phyloP scores from a whole-genome alignment of 2,113 vertebrate genomes.

The Mandrillus leucophaeus region DNA sequence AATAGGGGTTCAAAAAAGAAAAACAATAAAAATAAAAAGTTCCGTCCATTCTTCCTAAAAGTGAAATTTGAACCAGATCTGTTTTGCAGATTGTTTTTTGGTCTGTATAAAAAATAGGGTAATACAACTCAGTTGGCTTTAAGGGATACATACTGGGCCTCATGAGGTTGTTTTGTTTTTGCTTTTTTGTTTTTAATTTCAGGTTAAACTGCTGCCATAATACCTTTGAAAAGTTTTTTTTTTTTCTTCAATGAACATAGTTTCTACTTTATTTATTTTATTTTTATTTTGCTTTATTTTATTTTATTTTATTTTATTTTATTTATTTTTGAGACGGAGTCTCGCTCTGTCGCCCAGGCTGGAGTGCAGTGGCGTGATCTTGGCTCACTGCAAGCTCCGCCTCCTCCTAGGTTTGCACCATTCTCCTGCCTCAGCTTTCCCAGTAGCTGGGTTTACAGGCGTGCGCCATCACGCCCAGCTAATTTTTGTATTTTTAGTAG shows the following conservation, averaged over 20 bases:
- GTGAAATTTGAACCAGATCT: neutral
- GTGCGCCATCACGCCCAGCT: no score
- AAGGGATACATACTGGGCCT: neutral
- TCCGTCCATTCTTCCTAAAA: neutral
- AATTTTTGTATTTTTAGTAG: no score
- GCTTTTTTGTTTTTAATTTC: conserved; percentile 43
- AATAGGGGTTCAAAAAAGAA: no score
- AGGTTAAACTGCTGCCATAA: neutral
- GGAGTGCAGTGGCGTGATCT: no score
- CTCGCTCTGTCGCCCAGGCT: no score
- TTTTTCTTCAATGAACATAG: conserved; percentile 3
- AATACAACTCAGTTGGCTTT: neutral
- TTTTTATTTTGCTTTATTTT: no score
- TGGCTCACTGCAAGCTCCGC: no score
- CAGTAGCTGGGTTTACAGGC: no score
- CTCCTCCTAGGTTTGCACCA: no score
- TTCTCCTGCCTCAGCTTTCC: no score
- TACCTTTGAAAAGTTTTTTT: conserved; percentile 28
- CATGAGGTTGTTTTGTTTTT: neutral
- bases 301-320: no score
- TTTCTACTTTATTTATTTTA: neutral
- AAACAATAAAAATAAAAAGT: neutral
- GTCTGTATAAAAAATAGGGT: neutral
- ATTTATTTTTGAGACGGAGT: no score
- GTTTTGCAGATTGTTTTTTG: neutral